Conservation (phyloP, 2,888 invertebrate species). For the Pollenia amentaria region DNA sequence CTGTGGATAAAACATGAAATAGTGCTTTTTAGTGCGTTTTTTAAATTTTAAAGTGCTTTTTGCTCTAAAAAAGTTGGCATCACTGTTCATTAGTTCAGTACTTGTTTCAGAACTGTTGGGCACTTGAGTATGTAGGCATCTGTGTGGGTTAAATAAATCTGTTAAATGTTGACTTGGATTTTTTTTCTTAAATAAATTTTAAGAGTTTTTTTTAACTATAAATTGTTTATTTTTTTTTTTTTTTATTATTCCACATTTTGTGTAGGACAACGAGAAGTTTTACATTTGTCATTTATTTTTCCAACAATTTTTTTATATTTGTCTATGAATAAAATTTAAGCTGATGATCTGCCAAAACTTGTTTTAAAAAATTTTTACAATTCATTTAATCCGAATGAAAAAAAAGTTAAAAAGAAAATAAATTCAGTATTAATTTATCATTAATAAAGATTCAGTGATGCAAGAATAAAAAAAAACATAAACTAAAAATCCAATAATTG, state of each 20-base stretch:
- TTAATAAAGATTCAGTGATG: background rate
- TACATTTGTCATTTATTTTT: conserved; percentile 5
- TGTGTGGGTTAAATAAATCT: conserved; percentile 25
- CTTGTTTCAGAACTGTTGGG: no score
- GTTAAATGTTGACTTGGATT: conserved; percentile 12
- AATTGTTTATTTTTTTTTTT: conserved; percentile 12
- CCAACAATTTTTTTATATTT: background rate
- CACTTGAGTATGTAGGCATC: background rate
- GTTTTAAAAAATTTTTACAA: background rate
- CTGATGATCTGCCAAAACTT: background rate
- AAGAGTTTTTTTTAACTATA: background rate
- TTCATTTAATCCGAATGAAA: no score
- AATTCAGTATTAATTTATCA: background rate
- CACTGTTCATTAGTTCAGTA: no score
- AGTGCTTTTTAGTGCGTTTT: no score
- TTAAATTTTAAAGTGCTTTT: no score
- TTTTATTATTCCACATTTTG: background rate
- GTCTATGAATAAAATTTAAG: background rate
- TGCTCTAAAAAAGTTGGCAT: no score
- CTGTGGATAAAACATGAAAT: no score
- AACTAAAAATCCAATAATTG: background rate
- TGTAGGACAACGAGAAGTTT: conserved; percentile 12
- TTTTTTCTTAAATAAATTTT: background rate
- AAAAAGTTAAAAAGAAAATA: background rate
- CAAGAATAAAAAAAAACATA: background rate